Evolutionary conservation across 35 echinoderm and acorn worm genomes (phyloP).

Genomic region (Ophioderma brevispina): DNA sequence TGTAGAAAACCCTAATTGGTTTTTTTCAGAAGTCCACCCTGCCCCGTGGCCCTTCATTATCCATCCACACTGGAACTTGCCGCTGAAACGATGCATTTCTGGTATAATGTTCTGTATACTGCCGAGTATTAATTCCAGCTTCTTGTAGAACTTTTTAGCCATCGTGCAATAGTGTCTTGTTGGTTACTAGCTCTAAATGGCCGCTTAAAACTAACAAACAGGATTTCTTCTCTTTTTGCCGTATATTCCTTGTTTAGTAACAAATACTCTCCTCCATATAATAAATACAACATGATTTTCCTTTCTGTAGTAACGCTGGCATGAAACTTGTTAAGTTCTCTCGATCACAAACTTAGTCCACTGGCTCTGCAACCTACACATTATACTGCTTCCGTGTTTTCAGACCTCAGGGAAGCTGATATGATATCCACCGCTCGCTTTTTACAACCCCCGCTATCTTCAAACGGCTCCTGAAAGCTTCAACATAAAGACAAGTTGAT

Average conservation of each 20-base stretch:
- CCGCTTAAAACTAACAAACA: too few species aligned
- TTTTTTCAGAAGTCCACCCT: constrained; percentile 17
- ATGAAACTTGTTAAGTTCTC: constrained; percentile 32
- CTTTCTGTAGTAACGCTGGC: constrained; percentile 28
- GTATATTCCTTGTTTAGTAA: constrained; percentile 41
- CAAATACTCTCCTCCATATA: constrained; percentile 51
- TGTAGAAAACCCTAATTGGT: not conserved
- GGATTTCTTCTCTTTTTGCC: too few species aligned
- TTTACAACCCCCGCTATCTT: not conserved
- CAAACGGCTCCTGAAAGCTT: not conserved
- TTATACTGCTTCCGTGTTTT: not conserved
- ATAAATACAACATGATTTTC: constrained; percentile 55
- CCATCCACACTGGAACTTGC: not conserved
- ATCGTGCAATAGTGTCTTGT: constrained; percentile 50
- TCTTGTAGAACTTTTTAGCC: constrained; percentile 32
- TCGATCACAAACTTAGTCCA: not conserved
- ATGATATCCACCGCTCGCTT: not conserved
- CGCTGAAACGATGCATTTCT: constrained; percentile 21
- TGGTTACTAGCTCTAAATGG: constrained; percentile 9
- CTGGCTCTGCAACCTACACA: not conserved
- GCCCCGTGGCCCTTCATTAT: not conserved
- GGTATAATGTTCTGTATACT: constrained; percentile 16
- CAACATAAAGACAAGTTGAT: constrained; percentile 10
- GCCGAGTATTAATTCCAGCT: constrained; percentile 33
- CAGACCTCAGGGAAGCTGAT: constrained; percentile 15